Percentiles rank a stretch among this genome's conserved stretches.
phyloP scores from a whole-genome alignment of 2,888 invertebrate species.

The Tenthredo scrophulariae region DNA sequence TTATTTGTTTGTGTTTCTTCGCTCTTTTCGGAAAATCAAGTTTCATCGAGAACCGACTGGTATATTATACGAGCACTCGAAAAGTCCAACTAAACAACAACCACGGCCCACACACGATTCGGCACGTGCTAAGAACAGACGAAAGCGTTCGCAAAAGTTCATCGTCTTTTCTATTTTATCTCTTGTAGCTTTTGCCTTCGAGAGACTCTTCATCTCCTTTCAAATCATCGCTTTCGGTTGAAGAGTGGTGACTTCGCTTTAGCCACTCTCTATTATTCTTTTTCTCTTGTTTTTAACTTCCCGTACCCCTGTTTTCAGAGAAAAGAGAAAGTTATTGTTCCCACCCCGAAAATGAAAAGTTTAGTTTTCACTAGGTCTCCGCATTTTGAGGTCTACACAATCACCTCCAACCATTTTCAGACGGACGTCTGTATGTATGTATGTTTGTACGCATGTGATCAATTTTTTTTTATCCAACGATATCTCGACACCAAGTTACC shows the following conservation, averaged over 20 bases:
- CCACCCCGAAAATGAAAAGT: no score
- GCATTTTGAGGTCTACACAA: no score
- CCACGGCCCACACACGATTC: not conserved
- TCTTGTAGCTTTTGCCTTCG: conserved; percentile 11
- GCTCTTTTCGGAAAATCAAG: not conserved
- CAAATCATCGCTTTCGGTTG: not conserved
- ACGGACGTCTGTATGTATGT: no score
- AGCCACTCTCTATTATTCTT: conserved; percentile 32
- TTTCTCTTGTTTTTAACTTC: conserved; percentile 1
- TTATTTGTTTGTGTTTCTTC: not conserved
- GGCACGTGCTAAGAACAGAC: conserved; percentile 30
- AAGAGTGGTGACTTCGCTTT: not conserved
- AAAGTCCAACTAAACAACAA: not conserved
- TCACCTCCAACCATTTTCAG: no score
- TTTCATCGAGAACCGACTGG: not conserved
- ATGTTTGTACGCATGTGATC: no score
- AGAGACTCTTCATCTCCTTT: conserved; percentile 22
- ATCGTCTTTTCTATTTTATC: conserved; percentile 17
- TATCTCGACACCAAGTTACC: no score
- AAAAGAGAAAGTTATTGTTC: no score
- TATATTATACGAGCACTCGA: conserved; percentile 4
- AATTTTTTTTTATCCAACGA: no score
- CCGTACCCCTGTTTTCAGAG: no score
- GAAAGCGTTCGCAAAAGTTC: conserved; percentile 28
- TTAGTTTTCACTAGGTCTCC: no score